phyloP scores from a whole-genome alignment of 2,888 invertebrate species.

The Fissipunctia ypsillon region DNA sequence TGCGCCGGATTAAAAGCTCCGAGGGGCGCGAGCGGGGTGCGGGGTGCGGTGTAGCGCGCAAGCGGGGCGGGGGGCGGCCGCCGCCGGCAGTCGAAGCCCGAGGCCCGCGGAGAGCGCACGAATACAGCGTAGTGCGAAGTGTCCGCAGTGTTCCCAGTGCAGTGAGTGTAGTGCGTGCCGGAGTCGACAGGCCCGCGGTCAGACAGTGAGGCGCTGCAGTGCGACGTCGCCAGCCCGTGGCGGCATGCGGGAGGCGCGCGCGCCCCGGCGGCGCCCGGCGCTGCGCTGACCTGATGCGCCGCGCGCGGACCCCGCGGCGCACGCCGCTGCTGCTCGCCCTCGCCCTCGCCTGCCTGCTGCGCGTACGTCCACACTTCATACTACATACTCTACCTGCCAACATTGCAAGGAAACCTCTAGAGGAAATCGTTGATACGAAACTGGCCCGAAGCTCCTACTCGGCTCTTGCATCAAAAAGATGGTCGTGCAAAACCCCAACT shows the following conservation, averaged over 20 bases:
- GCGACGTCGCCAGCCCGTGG: constrained; percentile 61
- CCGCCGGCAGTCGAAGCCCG: constrained; percentile 77
- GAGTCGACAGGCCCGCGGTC: constrained; percentile 35
- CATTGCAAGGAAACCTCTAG: too few relatives aligned
- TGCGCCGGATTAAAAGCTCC: constrained; percentile 74
- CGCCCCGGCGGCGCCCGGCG: constrained; percentile 79
- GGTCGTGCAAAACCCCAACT: background rate
- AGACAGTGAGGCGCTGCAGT: constrained; percentile 53
- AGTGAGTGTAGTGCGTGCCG: constrained; percentile 66
- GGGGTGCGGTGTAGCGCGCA: constrained; percentile 43
- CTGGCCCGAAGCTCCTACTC: background rate
- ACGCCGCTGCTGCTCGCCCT: constrained; percentile 84
- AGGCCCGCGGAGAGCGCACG: constrained; percentile 81
- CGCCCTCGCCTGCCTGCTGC: constrained; percentile 85
- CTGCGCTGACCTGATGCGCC: constrained; percentile 83
- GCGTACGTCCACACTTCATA: constrained; percentile 75
- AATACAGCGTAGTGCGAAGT: constrained; percentile 52
- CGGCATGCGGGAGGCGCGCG: constrained; percentile 80
- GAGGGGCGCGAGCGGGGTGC: constrained; percentile 59
- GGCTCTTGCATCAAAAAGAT: background rate
- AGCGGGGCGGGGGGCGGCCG: constrained; percentile 70
- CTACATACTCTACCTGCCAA: background rate
- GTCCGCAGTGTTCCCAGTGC: constrained; percentile 56
- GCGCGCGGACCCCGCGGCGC: constrained; percentile 84
- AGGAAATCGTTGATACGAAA: background rate